Evolutionary conservation across 1,140 invertebrate genomes (phyloP).

Genomic region (Drosophila obscura): DNA sequence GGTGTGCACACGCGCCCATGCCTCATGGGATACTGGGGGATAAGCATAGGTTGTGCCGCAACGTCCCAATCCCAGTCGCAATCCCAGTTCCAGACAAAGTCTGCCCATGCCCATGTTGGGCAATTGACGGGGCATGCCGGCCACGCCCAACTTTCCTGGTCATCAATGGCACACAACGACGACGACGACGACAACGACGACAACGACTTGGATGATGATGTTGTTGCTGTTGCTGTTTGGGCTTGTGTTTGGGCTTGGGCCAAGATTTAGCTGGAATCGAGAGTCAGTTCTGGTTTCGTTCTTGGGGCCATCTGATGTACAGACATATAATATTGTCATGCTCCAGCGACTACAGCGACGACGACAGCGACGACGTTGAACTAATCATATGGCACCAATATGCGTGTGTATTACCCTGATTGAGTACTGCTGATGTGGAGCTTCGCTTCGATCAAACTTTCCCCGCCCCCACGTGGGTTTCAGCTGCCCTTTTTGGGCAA

Average conservation of each 20-base stretch:
- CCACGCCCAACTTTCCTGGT: constrained; percentile 78
- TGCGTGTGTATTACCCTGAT: constrained; percentile 41
- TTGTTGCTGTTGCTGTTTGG: constrained; percentile 64
- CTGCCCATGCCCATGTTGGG: constrained; percentile 66
- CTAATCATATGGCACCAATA: constrained; percentile 81
- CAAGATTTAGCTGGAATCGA: constrained; percentile 54
- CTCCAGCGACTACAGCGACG: constrained; percentile 51
- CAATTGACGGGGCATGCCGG: constrained; percentile 70
- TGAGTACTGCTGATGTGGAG: constrained; percentile 12
- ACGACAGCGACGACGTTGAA: constrained; percentile 28
- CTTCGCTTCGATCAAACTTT: constrained; percentile 11
- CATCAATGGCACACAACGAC: constrained; percentile 69
- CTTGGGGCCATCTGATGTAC: constrained; percentile 43
- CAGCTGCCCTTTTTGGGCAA: constrained; percentile 66
- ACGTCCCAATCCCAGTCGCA: constrained; percentile 4
- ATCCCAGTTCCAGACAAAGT: constrained; percentile 15
- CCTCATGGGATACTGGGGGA: constrained; percentile 28
- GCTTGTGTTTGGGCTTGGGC: constrained; percentile 55
- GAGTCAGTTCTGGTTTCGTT: constrained; percentile 23
- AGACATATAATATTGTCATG: constrained; percentile 60
- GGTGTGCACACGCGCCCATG: constrained; percentile 47
- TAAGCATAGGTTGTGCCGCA: constrained; percentile 22
- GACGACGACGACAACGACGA: constrained; percentile 34
- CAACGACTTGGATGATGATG: constrained; percentile 49
- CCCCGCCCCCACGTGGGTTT: neutral